phyloP scores from a whole-genome alignment of 2,797 vertebrate genomes.

The Fringilla coelebs region DNA sequence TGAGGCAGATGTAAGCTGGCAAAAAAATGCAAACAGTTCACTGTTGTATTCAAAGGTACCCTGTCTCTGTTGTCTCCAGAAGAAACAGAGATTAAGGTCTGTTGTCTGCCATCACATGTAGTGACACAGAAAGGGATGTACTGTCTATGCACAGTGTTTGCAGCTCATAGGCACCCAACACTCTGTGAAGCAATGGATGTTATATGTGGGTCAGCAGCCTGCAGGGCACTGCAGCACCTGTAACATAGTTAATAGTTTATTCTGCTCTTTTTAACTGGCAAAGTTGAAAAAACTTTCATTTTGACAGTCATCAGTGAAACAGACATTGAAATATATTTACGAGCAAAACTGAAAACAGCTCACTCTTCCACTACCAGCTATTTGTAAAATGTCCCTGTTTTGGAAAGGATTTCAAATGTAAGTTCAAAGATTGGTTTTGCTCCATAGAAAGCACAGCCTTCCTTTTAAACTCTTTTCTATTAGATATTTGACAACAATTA shows the following conservation, averaged over 20 bases:
- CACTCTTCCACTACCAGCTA: not conserved
- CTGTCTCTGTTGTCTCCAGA: not conserved
- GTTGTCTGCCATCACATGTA: not conserved
- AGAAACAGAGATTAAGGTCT: not conserved
- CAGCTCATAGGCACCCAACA: not conserved
- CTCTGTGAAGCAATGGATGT: not conserved
- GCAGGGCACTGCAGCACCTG: not conserved
- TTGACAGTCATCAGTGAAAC: not conserved
- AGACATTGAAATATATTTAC: not conserved
- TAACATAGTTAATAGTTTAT: not conserved
- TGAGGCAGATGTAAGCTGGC: not conserved
- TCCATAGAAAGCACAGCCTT: not conserved
- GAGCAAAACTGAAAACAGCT: not conserved
- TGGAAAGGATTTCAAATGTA: not conserved
- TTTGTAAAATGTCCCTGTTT: not conserved
- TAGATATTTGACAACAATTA: not conserved
- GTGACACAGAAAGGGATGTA: not conserved
- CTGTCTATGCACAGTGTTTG: fast-evolving
- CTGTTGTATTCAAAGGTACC: not conserved
- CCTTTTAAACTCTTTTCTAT: not conserved
- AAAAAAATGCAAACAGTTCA: not conserved
- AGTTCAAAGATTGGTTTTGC: not conserved
- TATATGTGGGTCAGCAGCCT: not conserved
- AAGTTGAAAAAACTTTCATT: not conserved
- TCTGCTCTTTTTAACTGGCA: not conserved